Evolutionary conservation across 2,888 invertebrate genomes (phyloP), one percentile per base, ranked within the genome.

Genomic region (Candidula unifasciata): DNA sequence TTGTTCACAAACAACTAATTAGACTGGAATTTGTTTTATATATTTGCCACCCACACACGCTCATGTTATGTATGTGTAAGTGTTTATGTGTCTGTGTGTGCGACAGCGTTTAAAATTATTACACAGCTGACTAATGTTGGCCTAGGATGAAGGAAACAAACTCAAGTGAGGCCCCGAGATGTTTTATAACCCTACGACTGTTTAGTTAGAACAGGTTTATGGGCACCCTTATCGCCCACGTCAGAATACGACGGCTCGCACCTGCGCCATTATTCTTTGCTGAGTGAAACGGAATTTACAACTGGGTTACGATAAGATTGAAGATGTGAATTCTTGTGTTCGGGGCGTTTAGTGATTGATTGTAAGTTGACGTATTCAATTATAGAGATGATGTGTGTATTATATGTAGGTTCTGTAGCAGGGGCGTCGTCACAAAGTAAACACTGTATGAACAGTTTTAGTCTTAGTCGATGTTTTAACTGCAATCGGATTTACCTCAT

Each of bases 181-280:
- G 52, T 24, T 73, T 73, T 73, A 73, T 73, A 52, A 13, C 73
- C n/a, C 24, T 24, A 24, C 73, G 52, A 27, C 69, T 73, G 73
- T 44, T 52, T 73, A 44, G 73, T 27, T 44, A 2, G 44, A n/a
- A 8, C 24, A 27, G n/a, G 10, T 73, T 52, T 73, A 73, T 73
- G 27, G 52, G 44, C 6, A 27, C n/a, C 73, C 73, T 73, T 73
- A 73, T 73, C 52, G 44, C n/a, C n/a, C 3, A 8, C 2, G 44
- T 52, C 13, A 52, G 35, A 73, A 44, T 73, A 73, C 27, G 73
- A 52, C 27, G 10, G 37, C 24, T 5, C 73, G 33, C 73, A 73
- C 73, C 73, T 73, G 73, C 44, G 60, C 18, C 44, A 44, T 44
- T 44, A 44, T 1, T n/a, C 60, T 60, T 13, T n/a, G 24, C 60